These are phyloP conservation scores for Triplophysa tibetana DNA, from an alignment of 2,113 vertebrate genomes.

Conservation along the genomic window DNA sequence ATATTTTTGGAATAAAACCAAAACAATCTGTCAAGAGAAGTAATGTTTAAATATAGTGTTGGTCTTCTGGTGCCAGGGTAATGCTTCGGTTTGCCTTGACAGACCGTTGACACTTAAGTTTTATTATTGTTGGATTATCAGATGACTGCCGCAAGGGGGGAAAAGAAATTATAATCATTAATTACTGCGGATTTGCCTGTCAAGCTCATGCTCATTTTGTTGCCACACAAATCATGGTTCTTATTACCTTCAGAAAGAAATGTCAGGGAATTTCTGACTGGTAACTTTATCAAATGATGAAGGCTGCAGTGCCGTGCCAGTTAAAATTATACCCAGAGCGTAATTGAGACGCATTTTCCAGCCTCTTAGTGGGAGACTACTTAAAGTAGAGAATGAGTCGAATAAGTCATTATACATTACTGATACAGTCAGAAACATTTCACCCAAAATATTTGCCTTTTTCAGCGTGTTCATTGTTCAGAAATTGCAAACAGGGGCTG, in stretches of 20 bases:
- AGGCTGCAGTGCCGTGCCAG: constrained; percentile 52
- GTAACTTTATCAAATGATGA: constrained; percentile 69
- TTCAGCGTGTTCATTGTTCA: neutral
- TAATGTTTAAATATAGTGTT: constrained; percentile 38
- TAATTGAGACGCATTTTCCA: constrained; percentile 48
- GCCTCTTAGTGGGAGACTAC: constrained; percentile 7
- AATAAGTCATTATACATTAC: neutral
- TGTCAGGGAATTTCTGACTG: constrained; percentile 74
- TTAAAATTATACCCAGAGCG: constrained; percentile 30
- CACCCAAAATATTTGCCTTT: neutral
- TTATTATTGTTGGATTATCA: constrained; percentile 68
- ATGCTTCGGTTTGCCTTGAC: constrained; percentile 54
- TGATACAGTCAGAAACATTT: constrained; percentile 1
- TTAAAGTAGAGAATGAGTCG: neutral
- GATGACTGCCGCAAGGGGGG: constrained; percentile 69
- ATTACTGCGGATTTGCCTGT: constrained; percentile 81
- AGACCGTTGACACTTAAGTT: constrained; percentile 60
- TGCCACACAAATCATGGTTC: constrained; percentile 75
- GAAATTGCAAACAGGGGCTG: neutral
- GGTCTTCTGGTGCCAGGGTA: constrained; percentile 44
- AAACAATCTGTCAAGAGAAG: neutral
- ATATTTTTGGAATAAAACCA: too few relatives aligned
- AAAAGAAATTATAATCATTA: constrained; percentile 81
- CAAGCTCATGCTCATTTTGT: constrained; percentile 79
- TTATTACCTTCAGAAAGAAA: constrained; percentile 67